Percentiles rank a stretch among this genome's conserved stretches.
phyloP scores from a whole-genome alignment of 2,888 invertebrate species.

The Idaea straminata region DNA sequence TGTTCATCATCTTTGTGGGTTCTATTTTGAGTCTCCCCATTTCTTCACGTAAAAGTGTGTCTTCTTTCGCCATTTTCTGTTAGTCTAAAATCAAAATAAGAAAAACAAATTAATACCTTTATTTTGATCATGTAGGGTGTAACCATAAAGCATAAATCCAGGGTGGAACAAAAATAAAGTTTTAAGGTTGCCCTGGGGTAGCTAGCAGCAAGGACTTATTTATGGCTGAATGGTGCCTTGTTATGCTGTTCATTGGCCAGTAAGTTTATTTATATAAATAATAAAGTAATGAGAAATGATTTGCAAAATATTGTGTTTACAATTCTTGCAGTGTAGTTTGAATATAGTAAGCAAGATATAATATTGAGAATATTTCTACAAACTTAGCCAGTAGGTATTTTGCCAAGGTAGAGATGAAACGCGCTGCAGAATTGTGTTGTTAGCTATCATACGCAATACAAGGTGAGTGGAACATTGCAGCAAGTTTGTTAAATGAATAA shows the following conservation, averaged over 20 bases:
- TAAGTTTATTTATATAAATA: neutral
- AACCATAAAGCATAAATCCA: too few species aligned
- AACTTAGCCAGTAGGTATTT: neutral
- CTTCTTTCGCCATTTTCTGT: slow-evolving; percentile 66
- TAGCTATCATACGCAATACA: neutral
- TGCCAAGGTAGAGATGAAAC: neutral
- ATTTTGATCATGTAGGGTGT: neutral
- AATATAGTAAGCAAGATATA: neutral
- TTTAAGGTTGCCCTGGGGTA: too few species aligned
- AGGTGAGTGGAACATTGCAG: neutral
- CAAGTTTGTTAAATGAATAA: neutral
- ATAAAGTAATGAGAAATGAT: neutral
- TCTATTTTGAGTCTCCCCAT: slow-evolving; percentile 81
- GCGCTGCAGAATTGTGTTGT: neutral
- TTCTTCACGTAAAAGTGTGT: slow-evolving; percentile 72
- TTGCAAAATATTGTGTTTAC: neutral
- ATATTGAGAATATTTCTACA: neutral
- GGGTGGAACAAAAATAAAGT: too few species aligned
- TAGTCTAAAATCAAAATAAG: slow-evolving; percentile 29
- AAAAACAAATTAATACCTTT: neutral
- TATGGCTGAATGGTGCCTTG: neutral
- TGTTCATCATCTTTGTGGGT: slow-evolving; percentile 49
- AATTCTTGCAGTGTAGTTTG: neutral
- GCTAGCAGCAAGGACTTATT: neutral
- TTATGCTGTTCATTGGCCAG: neutral